Conservation (phyloP, 1,140 invertebrate species). For the Bombus breviceps region DNA sequence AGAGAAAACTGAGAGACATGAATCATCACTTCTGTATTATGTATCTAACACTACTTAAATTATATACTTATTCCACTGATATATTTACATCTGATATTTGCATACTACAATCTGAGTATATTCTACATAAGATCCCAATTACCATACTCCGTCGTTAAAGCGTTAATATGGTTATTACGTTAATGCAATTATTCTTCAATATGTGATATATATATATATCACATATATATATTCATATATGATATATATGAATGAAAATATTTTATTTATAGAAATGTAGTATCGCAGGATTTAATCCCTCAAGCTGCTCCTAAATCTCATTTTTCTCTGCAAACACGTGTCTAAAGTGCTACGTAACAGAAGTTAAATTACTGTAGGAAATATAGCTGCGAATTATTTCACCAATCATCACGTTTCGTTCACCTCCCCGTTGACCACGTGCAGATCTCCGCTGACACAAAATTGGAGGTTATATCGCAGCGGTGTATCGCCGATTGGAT, state of each 20-base stretch:
- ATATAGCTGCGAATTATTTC: constrained; percentile 26
- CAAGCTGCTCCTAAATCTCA: not conserved
- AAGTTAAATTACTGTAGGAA: not conserved
- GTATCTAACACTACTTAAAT: not conserved
- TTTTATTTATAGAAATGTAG: no score
- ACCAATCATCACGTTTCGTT: constrained; percentile 1
- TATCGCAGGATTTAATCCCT: not conserved
- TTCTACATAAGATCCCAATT: not conserved
- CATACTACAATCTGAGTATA: not conserved
- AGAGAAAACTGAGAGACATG: not conserved
- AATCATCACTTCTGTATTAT: not conserved
- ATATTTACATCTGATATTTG: not conserved
- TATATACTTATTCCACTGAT: not conserved
- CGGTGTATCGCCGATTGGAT: constrained; percentile 57
- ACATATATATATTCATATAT: no score
- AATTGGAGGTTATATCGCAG: constrained; percentile 62
- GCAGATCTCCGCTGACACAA: constrained; percentile 37
- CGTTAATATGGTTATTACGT: not conserved
- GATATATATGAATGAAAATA: no score
- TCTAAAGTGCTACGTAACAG: not conserved
- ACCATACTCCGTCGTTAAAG: not conserved
- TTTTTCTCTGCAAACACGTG: not conserved
- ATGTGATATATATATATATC: no score
- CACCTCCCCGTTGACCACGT: not conserved
- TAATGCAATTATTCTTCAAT: not conserved